Evolutionary conservation across 1,140 invertebrate species (phyloP).

Genomic region (Bombus confusus): DNA sequence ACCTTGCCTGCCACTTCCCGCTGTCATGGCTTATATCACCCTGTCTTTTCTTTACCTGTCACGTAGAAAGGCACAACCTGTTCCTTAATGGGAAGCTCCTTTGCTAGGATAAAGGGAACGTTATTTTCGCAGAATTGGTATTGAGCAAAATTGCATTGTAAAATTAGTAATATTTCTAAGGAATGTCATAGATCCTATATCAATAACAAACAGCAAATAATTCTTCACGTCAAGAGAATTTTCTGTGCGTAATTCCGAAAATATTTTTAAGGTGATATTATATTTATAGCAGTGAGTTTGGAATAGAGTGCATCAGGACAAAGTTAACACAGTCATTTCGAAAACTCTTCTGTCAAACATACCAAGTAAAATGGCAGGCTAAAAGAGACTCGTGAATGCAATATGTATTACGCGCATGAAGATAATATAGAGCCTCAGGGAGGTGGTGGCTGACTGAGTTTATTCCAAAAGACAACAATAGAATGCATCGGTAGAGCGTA

Average conservation of each 20-base stretch:
- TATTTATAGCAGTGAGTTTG: slow-evolving; percentile 23
- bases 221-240: neutral
- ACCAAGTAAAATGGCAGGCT: slow-evolving; percentile 59
- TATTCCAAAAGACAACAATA: slow-evolving; percentile 78
- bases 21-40: slow-evolving; percentile 65
- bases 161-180: neutral
- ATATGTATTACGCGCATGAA: slow-evolving; percentile 72
- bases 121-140: slow-evolving; percentile 23
- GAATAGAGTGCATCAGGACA: neutral
- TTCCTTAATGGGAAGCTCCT: slow-evolving; percentile 24
- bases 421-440: slow-evolving; percentile 69
- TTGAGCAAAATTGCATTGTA: too few relatives aligned
- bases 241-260: neutral
- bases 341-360: slow-evolving; percentile 56
- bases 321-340: slow-evolving; percentile 63
- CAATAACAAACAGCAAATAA: neutral
- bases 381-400: slow-evolving; percentile 67
- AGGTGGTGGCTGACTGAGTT: slow-evolving; percentile 70
- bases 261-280: slow-evolving; percentile 17
- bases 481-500: slow-evolving; percentile 76
- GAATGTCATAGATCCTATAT: neutral
- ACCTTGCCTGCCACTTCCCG: slow-evolving; percentile 66
- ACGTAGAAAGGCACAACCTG: slow-evolving; percentile 48
- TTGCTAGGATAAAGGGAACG: slow-evolving; percentile 19
- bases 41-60: slow-evolving; percentile 60